Percentiles rank a stretch among this genome's conserved stretches.
Evolutionary conservation across 2,888 invertebrate genomes (phyloP).

Genomic region (Daptonema setosum): DNA sequence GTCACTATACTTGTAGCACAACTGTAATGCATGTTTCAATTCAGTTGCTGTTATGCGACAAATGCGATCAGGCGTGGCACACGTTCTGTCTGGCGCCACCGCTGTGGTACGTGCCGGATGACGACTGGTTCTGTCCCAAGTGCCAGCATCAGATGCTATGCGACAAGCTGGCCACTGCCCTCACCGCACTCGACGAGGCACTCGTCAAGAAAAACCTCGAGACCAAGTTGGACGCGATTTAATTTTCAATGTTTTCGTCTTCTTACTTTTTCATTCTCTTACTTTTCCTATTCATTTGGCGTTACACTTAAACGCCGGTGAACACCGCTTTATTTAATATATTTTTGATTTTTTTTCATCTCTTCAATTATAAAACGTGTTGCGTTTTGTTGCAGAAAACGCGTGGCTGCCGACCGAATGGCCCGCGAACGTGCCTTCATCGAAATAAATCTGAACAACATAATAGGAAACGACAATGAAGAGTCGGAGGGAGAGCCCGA

Average conservation of each 20-base stretch:
- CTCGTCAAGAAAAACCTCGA: slow-evolving; percentile 46
- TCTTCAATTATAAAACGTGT: no score
- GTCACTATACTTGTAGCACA: no score
- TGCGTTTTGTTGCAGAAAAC: slow-evolving; percentile 4
- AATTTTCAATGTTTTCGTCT: not conserved
- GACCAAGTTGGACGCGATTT: slow-evolving; percentile 31
- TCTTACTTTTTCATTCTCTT: no score
- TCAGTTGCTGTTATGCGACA: slow-evolving; percentile 73
- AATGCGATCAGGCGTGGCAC: slow-evolving; percentile 85
- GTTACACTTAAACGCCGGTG: no score
- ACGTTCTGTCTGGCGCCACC: slow-evolving; percentile 79
- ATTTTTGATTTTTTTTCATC: no score
- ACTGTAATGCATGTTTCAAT: no score
- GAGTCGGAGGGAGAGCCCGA: slow-evolving; percentile 1
- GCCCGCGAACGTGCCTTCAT: slow-evolving; percentile 44
- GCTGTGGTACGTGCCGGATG: slow-evolving; percentile 76
- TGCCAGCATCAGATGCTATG: slow-evolving; percentile 71
- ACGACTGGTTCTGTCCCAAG: slow-evolving; percentile 91
- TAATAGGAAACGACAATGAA: slow-evolving; percentile 53
- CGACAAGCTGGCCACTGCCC: slow-evolving; percentile 46
- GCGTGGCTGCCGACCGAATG: slow-evolving; percentile 13
- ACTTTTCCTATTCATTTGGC: not conserved
- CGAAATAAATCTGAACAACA: slow-evolving; percentile 50
- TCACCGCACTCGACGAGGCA: slow-evolving; percentile 34
- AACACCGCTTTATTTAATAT: no score